phyloP scores from a whole-genome alignment of 2,797 vertebrate species.

The Sebastes goodei region DNA sequence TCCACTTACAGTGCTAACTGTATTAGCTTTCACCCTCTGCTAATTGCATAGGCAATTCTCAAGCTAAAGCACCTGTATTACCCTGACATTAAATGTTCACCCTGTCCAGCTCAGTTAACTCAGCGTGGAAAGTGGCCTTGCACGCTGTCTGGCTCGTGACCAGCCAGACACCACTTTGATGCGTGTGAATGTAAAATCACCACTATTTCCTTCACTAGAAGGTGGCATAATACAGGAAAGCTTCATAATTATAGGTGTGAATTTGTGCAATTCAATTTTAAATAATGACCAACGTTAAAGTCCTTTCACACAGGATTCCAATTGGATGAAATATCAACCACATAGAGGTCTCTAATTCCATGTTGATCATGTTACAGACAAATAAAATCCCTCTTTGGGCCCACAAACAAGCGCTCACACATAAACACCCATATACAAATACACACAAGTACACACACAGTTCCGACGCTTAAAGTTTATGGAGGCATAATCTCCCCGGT shows the following conservation, averaged over 20 bases:
- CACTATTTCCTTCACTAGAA: not conserved
- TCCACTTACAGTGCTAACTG: slow-evolving; percentile 16
- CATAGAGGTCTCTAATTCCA: not conserved
- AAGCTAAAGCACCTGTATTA: not conserved
- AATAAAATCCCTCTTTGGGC: slow-evolving; percentile 28
- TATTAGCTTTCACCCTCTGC: slow-evolving; percentile 2
- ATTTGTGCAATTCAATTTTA: slow-evolving; percentile 20
- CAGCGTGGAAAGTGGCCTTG: slow-evolving; percentile 13
- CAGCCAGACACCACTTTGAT: slow-evolving; percentile 13
- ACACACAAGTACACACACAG: slow-evolving; percentile 12
- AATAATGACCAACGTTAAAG: slow-evolving; percentile 17
- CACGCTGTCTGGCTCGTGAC: slow-evolving; percentile 40
- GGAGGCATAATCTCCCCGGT: slow-evolving; percentile 29
- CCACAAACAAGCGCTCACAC: not conserved
- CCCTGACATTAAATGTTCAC: slow-evolving; percentile 29
- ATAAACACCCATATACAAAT: slow-evolving; percentile 24
- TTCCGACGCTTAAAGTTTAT: slow-evolving; percentile 32
- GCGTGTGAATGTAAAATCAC: slow-evolving; percentile 2
- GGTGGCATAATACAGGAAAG: not conserved
- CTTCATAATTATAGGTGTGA: slow-evolving; percentile 1
- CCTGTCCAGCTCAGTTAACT: slow-evolving; percentile 34
- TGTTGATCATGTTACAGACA: not conserved
- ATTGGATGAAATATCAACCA: slow-evolving; percentile 1
- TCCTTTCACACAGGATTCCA: not conserved
- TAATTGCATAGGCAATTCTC: slow-evolving; percentile 16